Base-by-base conservation (phyloP, 2,888 invertebrate genomes). In the Temnothorax ravouxi region DNA sequence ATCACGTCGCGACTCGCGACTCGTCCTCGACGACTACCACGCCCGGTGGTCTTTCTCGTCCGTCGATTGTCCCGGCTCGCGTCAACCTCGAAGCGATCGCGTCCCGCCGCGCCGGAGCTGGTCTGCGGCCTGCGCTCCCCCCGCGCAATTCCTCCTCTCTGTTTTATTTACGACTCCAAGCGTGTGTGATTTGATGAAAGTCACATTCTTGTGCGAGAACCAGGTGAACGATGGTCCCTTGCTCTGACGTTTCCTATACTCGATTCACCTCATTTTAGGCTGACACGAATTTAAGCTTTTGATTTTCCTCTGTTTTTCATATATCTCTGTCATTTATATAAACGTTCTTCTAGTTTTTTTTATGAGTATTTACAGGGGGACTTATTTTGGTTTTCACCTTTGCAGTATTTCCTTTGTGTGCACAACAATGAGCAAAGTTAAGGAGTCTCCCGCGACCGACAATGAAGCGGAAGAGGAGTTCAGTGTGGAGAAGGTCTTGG, bases 401-500 rank as follows among this genome's bases (percentile, higher is more conserved):
- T 81, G 2, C 66, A 87, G 76, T 69, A 50, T 38, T 34, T 34
- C 34, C 4, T 6, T 34, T 34, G 29, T 29, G 29, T 34, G 34
- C 47, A 91, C 44, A 29, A 59, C 21, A 84, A 94, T 95, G 95
- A 95, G 94, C 83, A 95, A 95, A 86, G 89, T 92, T 0, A 94
- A 95, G 83, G 94, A 94, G 4, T 89, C 93, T 2, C 89, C 93
- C 34, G 87, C 90, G 0, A 91, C 92, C 0, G 95, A 95, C 66
- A 95, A 95, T 75, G 96, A 96, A 88, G 96, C 96, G 21, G 97
- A 97, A 91, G 98, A 98, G 93, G 98, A 98, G 94, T 98, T 97
- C 93, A 97, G 97, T 18, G 99, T 99, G 0, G 99, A 99, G 94
- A 98, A 98, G 94, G 98, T 99, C 11, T 95, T 99, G 77, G 98